phyloP scores from a whole-genome alignment of 1,140 invertebrate genomes.

The Papilio glaucus region DNA sequence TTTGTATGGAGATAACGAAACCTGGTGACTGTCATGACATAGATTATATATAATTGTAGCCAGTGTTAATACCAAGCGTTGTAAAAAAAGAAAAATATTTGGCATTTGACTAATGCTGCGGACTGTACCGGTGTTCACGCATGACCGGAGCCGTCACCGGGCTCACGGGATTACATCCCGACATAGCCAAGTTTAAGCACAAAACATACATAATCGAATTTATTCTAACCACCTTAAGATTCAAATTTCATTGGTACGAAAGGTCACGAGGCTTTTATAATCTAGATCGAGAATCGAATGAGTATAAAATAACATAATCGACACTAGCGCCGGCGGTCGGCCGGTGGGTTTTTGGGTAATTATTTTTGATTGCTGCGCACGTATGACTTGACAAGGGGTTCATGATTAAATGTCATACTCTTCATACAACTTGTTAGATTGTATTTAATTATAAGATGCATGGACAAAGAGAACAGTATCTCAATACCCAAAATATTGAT shows the following conservation, averaged over 20 bases:
- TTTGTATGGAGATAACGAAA: too few relatives aligned
- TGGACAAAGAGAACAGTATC: too few relatives aligned
- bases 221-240: slow-evolving; percentile 46
- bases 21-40: too few relatives aligned
- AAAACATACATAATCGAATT: slow-evolving; percentile 32
- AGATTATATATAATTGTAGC: too few relatives aligned
- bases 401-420: slow-evolving; percentile 37
- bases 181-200: slow-evolving; percentile 41
- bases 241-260: slow-evolving; percentile 21
- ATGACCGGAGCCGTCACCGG: slow-evolving; percentile 64
- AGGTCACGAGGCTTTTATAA: slow-evolving; percentile 40
- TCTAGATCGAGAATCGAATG: slow-evolving; percentile 56
- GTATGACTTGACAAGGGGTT: slow-evolving; percentile 44
- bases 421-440: neutral
- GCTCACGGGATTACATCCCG: slow-evolving; percentile 55
- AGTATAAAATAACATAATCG: slow-evolving; percentile 58
- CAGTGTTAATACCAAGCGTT: too few relatives aligned
- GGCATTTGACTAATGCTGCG: slow-evolving; percentile 37
- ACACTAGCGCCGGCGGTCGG: slow-evolving; percentile 58
- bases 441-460: too few relatives aligned
- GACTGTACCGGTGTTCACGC: slow-evolving; percentile 62
- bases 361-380: slow-evolving; percentile 58
- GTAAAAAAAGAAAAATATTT: too few relatives aligned
- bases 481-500: too few relatives aligned
- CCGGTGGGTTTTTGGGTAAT: slow-evolving; percentile 59